Evolutionary conservation across 2,797 vertebrate genomes (phyloP).

Genomic region (Myoxocephalus aenaeus): DNA sequence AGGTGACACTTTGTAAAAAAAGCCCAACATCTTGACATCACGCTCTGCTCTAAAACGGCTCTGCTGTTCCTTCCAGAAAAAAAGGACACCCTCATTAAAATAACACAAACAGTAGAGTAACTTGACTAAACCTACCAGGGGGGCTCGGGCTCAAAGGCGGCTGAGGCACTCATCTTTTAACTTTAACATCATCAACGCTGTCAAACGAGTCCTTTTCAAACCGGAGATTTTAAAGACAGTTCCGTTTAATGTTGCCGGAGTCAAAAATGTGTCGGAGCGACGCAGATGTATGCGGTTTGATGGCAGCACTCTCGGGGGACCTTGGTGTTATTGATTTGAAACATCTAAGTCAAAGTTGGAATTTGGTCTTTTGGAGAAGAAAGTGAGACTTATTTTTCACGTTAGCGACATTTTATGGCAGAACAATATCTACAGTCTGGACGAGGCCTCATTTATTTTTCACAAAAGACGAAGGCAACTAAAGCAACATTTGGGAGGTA

Average conservation of each 20-base stretch:
- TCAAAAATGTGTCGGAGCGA: constrained; percentile 72
- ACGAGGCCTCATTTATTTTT: constrained; percentile 21
- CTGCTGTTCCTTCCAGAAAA: constrained; percentile 36
- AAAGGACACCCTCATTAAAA: constrained; percentile 74
- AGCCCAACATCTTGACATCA: constrained; percentile 3
- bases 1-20: constrained; percentile 29
- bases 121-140: constrained; percentile 73
- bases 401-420: constrained; percentile 51
- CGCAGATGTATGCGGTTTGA: constrained; percentile 83
- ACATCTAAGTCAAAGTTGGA: constrained; percentile 77
- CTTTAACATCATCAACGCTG: constrained; percentile 82
- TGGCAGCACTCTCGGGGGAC: constrained; percentile 72
- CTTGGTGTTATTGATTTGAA: constrained; percentile 83
- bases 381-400: constrained; percentile 67
- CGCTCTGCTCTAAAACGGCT: constrained; percentile 9
- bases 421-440: constrained; percentile 64
- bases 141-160: constrained; percentile 77
- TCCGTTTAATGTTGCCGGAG: constrained; percentile 74
- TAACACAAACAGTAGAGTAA: constrained; percentile 73
- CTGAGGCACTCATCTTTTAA: constrained; percentile 77
- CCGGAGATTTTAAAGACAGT: constrained; percentile 64
- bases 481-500: constrained; percentile 1
- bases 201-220: constrained; percentile 79
- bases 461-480: background rate
- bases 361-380: constrained; percentile 68